Evolutionary conservation across 1,140 invertebrate species (phyloP).

Genomic region (Eueides isabella): DNA sequence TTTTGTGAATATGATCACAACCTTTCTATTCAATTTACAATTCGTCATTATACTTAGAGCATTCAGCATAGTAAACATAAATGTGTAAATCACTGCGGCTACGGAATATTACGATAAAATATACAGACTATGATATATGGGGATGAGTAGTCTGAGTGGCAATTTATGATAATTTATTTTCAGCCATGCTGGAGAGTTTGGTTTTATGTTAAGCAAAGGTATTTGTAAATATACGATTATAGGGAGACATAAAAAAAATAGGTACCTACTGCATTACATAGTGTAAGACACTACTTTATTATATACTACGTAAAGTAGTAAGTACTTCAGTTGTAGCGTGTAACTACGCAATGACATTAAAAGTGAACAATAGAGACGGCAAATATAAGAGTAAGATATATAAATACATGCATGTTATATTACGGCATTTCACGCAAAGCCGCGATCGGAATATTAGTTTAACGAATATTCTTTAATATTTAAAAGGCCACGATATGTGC

Average conservation of each 20-base stretch:
- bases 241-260: too few species aligned
- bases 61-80: neutral
- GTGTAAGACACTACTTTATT: too few species aligned
- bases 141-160: constrained; percentile 8
- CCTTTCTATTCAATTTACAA: too few species aligned
- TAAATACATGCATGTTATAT: too few species aligned
- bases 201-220: neutral
- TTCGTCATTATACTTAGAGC: neutral
- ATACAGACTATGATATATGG: constrained; percentile 5
- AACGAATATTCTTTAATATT: neutral
- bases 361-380: too few species aligned
- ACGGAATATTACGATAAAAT: constrained; percentile 11
- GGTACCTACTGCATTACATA: too few species aligned
- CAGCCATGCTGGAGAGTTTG: neutral
- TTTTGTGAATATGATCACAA: too few species aligned
- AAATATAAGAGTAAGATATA: too few species aligned
- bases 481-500: neutral
- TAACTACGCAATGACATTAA: too few species aligned
- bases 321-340: too few species aligned
- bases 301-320: too few species aligned
- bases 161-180: constrained; percentile 7
- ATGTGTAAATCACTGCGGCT: constrained; percentile 7
- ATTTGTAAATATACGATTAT: neutral
- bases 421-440: too few species aligned
- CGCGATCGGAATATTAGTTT: neutral